phyloP scores from a whole-genome alignment of 2,888 invertebrate genomes.

The Drosophila mayaguana region DNA sequence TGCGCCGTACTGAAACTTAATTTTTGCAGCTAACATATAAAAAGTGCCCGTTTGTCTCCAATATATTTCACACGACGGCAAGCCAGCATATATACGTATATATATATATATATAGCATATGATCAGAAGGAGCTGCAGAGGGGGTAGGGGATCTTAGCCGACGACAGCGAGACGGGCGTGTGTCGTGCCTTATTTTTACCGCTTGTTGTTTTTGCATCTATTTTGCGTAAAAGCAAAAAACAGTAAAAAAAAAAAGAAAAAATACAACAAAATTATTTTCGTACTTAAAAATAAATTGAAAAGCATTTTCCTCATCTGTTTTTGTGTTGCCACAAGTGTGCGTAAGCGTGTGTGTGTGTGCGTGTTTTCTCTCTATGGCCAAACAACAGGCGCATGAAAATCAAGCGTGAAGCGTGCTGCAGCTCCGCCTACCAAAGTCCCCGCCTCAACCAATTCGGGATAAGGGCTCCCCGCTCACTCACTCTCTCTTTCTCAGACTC shows the following conservation, averaged over 20 bases:
- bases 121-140: conserved; percentile 6
- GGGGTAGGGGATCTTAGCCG: conserved; percentile 23
- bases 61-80: conserved; percentile 80
- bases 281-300: conserved; percentile 82
- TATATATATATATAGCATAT: conserved; percentile 25
- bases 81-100: conserved; percentile 24
- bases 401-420: conserved; percentile 74
- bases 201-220: conserved; percentile 36
- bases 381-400: conserved; percentile 76
- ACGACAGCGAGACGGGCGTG: conserved; percentile 58
- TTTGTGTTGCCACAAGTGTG: conserved; percentile 9
- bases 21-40: conserved; percentile 74
- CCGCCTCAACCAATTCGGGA: conserved; percentile 21
- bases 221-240: conserved; percentile 38
- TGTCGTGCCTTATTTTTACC: conserved; percentile 75
- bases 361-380: conserved; percentile 20
- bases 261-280: conserved; percentile 68
- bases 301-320: conserved; percentile 76
- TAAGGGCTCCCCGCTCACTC: conserved; percentile 11
- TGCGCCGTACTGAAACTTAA: conserved; percentile 82
- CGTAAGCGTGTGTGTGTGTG: conserved; percentile 2
- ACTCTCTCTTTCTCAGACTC: background rate
- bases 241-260: conserved; percentile 9
- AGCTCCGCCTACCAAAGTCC: conserved; percentile 6
- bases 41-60: conserved; percentile 81